These are phyloP conservation scores for Sminthopsis crassicaudata DNA, from an alignment of 2,113 vertebrate genomes.

Conservation along the genomic window DNA sequence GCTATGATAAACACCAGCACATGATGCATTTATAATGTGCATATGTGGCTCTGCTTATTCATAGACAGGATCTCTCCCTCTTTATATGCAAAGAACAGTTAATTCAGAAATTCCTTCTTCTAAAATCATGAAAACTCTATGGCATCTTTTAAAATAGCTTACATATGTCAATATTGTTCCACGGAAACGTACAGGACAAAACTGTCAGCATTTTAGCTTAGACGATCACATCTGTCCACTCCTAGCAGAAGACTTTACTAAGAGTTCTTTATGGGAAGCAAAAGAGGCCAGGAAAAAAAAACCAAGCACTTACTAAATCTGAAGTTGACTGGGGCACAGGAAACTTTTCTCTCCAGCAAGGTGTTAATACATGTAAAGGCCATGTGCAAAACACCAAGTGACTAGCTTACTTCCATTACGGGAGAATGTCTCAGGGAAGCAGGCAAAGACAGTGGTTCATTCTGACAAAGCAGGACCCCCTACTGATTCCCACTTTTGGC, in stretches of 20 bases:
- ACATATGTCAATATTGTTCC: background rate
- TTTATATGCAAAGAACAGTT: background rate
- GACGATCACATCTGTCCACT: background rate
- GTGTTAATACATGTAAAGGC: background rate
- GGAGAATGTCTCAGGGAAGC: background rate
- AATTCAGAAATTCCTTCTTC: slow-evolving; percentile 14
- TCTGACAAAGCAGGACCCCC: background rate
- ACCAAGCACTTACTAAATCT: slow-evolving; percentile 4
- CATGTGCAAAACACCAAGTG: background rate
- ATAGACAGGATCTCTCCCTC: background rate
- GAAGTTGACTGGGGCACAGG: background rate
- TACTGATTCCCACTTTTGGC: background rate
- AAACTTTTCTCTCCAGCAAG: background rate
- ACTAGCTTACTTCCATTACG: slow-evolving; percentile 1
- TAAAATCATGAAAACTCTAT: slow-evolving; percentile 10
- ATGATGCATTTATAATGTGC: background rate
- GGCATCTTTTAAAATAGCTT: background rate
- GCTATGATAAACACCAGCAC: slow-evolving; percentile 13
- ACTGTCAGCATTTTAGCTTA: background rate
- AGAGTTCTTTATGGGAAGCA: background rate
- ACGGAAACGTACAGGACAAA: background rate
- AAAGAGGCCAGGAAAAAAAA: background rate
- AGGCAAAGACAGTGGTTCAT: background rate
- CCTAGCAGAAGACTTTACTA: background rate
- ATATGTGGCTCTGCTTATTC: slow-evolving; percentile 22